A percentile compares a stretch with the other conserved stretches of the same genome.
phyloP scores from a whole-genome alignment of 2,888 invertebrate species.

The Sipunculus nudus region DNA sequence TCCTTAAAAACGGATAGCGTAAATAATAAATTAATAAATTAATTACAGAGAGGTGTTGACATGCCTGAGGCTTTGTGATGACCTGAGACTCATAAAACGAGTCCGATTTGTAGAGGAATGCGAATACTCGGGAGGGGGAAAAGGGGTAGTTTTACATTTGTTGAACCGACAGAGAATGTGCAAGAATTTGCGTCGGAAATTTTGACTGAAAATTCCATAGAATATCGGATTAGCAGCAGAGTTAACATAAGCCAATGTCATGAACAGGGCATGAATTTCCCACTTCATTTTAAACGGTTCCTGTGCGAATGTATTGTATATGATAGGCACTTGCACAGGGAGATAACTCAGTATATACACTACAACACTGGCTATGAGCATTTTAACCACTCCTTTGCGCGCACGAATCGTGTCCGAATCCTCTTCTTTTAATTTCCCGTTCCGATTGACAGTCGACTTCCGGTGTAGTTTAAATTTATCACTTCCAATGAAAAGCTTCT shows the following conservation, averaged over 20 bases:
- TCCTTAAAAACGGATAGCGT: too few relatives aligned
- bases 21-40: too few relatives aligned
- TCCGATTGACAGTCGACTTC: too few relatives aligned
- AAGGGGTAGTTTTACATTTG: too few relatives aligned
- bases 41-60: too few relatives aligned
- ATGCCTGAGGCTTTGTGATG: too few relatives aligned
- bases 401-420: slow-evolving; percentile 57
- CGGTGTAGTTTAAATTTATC: slow-evolving; percentile 49
- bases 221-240: slow-evolving; percentile 66
- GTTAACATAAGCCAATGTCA: slow-evolving; percentile 64
- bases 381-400: slow-evolving; percentile 67
- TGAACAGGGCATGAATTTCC: slow-evolving; percentile 61
- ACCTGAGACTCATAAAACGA: too few relatives aligned
- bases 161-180: too few relatives aligned
- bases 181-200: slow-evolving; percentile 57
- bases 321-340: slow-evolving; percentile 65
- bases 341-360: slow-evolving; percentile 69
- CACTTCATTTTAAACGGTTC: slow-evolving; percentile 59
- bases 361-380: slow-evolving; percentile 67
- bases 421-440: too few relatives aligned
- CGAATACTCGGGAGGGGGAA: too few relatives aligned
- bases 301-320: slow-evolving; percentile 56
- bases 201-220: slow-evolving; percentile 65
- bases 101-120: too few relatives aligned
- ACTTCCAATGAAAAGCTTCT: slow-evolving; percentile 58